Conservation (phyloP, 2,113 vertebrate genomes). For the Silurus glanis region DNA sequence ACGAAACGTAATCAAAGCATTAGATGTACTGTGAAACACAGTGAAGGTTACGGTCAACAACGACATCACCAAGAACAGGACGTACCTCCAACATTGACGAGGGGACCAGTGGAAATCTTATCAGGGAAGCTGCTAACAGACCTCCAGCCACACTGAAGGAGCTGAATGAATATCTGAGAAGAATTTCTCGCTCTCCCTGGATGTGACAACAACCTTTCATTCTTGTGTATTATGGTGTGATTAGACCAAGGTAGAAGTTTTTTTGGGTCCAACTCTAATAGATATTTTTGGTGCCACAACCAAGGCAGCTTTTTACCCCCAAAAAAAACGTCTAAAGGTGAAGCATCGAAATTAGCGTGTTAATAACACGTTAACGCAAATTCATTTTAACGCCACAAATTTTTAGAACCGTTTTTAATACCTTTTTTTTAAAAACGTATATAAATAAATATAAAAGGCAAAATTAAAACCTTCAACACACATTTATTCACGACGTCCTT, state of each 20-base stretch:
- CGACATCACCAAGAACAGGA: neutral
- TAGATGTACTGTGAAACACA: neutral
- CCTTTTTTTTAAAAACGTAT: too few relatives aligned
- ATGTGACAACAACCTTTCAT: neutral
- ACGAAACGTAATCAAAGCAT: neutral
- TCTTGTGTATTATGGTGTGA: neutral
- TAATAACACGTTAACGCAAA: too few relatives aligned
- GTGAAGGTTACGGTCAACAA: neutral
- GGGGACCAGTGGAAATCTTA: neutral
- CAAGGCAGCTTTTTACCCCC: neutral
- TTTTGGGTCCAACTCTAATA: neutral
- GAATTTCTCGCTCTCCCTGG: neutral
- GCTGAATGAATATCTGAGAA: neutral
- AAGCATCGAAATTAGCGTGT: neutral
- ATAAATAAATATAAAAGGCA: too few relatives aligned
- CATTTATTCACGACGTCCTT: too few relatives aligned
- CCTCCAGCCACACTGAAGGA: neutral
- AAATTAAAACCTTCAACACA: too few relatives aligned
- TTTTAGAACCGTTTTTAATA: too few relatives aligned
- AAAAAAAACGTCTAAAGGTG: neutral
- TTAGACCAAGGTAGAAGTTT: neutral
- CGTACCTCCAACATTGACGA: neutral
- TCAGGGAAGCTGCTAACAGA: neutral
- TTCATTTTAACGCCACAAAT: too few relatives aligned
- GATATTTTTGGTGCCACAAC: neutral